These are phyloP conservation scores for Ernsta delagoae DNA, from an alignment of 2,888 invertebrate species.

Conservation along the genomic window DNA sequence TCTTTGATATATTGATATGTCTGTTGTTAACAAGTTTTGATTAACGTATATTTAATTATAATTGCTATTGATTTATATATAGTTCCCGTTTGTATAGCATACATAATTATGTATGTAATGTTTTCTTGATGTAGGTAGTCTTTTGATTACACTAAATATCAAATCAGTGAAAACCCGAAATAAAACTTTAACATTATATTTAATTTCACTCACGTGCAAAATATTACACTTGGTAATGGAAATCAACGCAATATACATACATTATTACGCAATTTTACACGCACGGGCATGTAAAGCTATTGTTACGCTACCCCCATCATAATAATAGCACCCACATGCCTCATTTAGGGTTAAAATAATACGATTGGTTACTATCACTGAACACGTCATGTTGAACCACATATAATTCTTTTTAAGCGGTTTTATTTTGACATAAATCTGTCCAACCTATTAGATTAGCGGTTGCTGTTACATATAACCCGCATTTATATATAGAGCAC, in stretches of 20 bases:
- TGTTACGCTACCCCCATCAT: neutral
- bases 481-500: too few species aligned
- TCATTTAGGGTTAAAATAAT: conserved; percentile 3
- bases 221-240: too few species aligned
- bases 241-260: neutral
- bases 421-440: conserved; percentile 48
- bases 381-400: neutral
- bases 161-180: too few species aligned
- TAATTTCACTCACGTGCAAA: too few species aligned
- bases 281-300: neutral
- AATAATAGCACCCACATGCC: neutral
- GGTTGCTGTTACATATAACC: too few species aligned
- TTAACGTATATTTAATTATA: neutral
- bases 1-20: neutral
- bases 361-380: neutral
- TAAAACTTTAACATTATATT: too few species aligned
- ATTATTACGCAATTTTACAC: neutral
- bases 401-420: conserved; percentile 47
- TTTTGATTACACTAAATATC: too few species aligned
- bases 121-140: too few species aligned
- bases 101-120: too few species aligned
- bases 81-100: too few species aligned
- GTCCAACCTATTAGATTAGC: conserved; percentile 45
- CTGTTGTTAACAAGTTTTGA: neutral
- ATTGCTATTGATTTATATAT: neutral